Percentiles rank a stretch among this genome's conserved stretches.
Evolutionary conservation across 2,797 vertebrate species (phyloP).

Genomic region (Triplophysa yarkandensis): DNA sequence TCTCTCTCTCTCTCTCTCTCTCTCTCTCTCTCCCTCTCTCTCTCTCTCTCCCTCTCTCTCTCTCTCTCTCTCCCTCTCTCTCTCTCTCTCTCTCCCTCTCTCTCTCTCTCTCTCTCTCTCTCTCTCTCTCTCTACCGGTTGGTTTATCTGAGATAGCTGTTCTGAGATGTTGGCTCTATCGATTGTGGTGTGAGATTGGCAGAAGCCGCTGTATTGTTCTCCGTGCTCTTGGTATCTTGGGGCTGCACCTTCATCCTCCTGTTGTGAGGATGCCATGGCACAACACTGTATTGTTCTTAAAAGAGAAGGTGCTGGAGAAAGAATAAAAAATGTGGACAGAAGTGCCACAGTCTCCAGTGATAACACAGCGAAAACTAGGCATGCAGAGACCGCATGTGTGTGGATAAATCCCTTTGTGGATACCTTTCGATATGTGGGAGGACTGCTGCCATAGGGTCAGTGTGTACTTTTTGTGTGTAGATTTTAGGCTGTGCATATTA

Average conservation of each 20-base stretch:
- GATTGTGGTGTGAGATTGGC: slow-evolving; percentile 34
- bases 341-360: slow-evolving; percentile 29
- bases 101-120: neutral
- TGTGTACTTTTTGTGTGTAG: slow-evolving; percentile 15
- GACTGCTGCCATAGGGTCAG: slow-evolving; percentile 46
- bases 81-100: neutral
- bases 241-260: slow-evolving; percentile 17
- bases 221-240: slow-evolving; percentile 13
- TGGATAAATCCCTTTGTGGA: slow-evolving; percentile 62
- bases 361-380: slow-evolving; percentile 32
- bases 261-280: slow-evolving; percentile 17
- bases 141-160: slow-evolving; percentile 29
- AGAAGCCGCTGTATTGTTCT: slow-evolving; percentile 12
- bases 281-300: slow-evolving; percentile 45
- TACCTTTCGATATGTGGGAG: slow-evolving; percentile 60
- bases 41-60: neutral
- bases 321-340: slow-evolving; percentile 35
- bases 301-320: slow-evolving; percentile 36
- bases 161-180: slow-evolving; percentile 15
- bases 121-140: slow-evolving; percentile 15
- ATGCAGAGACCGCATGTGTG: neutral
- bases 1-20: neutral
- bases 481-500: slow-evolving; percentile 6
- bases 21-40: slow-evolving; percentile 9
- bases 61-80: slow-evolving; percentile 5